A percentile compares a stretch with the other conserved stretches of the same genome.
Evolutionary conservation across 2,113 vertebrate genomes (phyloP).

Genomic region (Ploceus nigricollis): DNA sequence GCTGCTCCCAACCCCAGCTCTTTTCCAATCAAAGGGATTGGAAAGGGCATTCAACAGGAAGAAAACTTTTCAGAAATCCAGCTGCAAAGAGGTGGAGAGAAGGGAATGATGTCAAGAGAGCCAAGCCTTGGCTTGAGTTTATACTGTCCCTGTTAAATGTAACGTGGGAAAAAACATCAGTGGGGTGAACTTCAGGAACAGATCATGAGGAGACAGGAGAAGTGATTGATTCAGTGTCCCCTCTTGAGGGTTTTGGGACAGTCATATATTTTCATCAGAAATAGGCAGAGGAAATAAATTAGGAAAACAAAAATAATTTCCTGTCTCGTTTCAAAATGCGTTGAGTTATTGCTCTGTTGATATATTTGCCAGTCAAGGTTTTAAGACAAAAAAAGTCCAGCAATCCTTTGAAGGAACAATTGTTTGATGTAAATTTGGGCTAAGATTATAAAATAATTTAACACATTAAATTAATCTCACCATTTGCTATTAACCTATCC

Average conservation of each 20-base stretch:
- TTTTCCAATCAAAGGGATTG: neutral
- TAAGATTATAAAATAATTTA: neutral
- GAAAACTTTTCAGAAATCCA: neutral
- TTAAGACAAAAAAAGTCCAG: neutral
- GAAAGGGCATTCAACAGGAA: neutral
- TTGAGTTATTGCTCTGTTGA: neutral
- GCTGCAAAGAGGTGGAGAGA: neutral
- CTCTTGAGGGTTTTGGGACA: neutral
- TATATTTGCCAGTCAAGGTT: neutral
- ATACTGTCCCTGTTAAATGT: accelerated
- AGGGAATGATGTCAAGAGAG: neutral
- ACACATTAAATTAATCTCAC: neutral
- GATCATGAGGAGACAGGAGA: neutral
- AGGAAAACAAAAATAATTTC: neutral
- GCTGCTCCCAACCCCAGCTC: neutral
- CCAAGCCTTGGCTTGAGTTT: neutral
- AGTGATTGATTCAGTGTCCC: neutral
- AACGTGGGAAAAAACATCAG: neutral
- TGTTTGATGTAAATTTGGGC: neutral
- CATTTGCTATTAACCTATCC: neutral
- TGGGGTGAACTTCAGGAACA: neutral
- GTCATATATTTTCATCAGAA: neutral
- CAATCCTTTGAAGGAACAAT: neutral
- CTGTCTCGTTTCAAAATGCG: accelerated
- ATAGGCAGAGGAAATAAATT: neutral